Percentiles rank a stretch among this genome's conserved stretches.
Evolutionary conservation across 2,888 invertebrate genomes (phyloP).

Genomic region (Conomelus anceps): DNA sequence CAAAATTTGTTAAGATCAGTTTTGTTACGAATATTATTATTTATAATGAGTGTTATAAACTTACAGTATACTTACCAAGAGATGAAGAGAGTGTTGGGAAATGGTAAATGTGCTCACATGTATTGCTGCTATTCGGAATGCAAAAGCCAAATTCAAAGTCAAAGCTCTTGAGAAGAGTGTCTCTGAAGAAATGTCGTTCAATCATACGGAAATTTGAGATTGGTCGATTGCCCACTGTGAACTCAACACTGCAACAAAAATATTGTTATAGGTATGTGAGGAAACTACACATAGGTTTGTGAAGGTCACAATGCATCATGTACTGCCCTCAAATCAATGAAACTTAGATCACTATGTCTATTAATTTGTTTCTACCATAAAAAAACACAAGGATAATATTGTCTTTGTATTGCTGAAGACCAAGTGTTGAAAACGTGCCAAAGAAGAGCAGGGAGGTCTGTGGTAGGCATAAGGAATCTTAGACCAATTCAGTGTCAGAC

Average conservation of each 20-base stretch:
- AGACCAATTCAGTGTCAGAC: too few relatives aligned
- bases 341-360: too few relatives aligned
- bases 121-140: conserved; percentile 94
- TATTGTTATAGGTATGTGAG: neutral
- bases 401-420: too few relatives aligned
- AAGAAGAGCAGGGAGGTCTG: too few relatives aligned
- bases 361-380: too few relatives aligned
- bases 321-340: too few relatives aligned
- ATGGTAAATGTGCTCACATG: conserved; percentile 98
- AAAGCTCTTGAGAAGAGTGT: conserved; percentile 90
- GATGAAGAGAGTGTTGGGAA: conserved; percentile 84
- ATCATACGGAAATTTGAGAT: conserved; percentile 98
- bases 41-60: too few relatives aligned
- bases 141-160: conserved; percentile 99
- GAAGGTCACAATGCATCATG: neutral
- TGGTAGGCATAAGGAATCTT: too few relatives aligned
- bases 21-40: too few relatives aligned
- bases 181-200: conserved; percentile 92
- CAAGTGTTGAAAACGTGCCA: too few relatives aligned
- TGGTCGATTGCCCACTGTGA: conserved; percentile 86
- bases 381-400: too few relatives aligned
- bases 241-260: conserved; percentile 71
- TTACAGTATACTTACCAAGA: conserved; percentile 63
- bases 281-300: neutral
- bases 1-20: neutral